phyloP scores from a whole-genome alignment of 2,888 invertebrate species.

The Octodonta nipae region DNA sequence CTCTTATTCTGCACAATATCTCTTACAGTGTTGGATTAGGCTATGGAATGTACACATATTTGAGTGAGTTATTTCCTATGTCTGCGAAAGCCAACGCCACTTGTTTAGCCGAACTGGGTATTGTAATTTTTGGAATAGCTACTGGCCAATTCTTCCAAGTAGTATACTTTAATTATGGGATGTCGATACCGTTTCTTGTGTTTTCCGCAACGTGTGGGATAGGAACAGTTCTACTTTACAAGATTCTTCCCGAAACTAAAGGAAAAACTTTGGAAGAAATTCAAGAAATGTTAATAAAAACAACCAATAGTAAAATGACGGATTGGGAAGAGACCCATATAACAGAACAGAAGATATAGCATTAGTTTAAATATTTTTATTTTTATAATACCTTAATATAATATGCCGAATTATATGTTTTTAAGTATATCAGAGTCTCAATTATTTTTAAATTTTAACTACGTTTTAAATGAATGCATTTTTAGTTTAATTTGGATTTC shows the following conservation, averaged over 20 bases:
- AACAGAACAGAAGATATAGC: no score
- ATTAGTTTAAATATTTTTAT: no score
- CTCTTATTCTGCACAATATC: conserved; percentile 37
- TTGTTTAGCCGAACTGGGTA: conserved; percentile 41
- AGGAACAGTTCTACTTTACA: conserved; percentile 46
- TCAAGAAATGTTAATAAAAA: no score
- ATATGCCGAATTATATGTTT: no score
- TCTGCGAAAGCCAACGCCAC: conserved; percentile 43
- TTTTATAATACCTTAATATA: no score
- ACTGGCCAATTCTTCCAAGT: conserved; percentile 38
- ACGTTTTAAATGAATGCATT: no score
- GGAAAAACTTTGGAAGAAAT: conserved; percentile 56
- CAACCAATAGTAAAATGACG: no score
- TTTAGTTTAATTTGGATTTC: no score
- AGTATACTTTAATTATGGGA: conserved; percentile 43
- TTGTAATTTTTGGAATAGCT: conserved; percentile 36
- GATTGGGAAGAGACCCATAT: no score
- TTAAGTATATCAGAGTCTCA: no score
- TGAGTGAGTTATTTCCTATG: conserved; percentile 43
- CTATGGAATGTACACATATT: conserved; percentile 38
- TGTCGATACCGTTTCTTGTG: conserved; percentile 51
- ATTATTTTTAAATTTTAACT: no score
- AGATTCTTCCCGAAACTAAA: conserved; percentile 53
- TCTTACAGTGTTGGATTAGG: conserved; percentile 40
- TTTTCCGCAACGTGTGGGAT: conserved; percentile 46